Percentiles rank a stretch among this genome's conserved stretches.
Conservation (phyloP, 2,888 invertebrate species). For the Itoplectis maculator region DNA sequence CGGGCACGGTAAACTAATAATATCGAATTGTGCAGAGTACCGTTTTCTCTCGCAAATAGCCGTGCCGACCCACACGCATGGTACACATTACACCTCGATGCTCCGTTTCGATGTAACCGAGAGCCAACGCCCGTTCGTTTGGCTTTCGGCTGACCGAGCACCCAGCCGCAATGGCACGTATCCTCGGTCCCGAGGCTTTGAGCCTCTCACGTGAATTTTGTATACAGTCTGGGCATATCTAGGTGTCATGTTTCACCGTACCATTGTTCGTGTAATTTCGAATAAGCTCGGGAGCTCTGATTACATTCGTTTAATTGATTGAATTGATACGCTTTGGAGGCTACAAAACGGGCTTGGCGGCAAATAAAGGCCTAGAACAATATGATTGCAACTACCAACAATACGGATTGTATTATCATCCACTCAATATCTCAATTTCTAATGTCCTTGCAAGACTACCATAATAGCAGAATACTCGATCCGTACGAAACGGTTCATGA, state of each 20-base stretch:
- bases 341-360: not conserved
- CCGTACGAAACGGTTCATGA: not conserved
- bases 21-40: conserved; percentile 68
- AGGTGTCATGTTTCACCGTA: conserved; percentile 28
- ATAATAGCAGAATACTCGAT: not conserved
- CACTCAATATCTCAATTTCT: not conserved
- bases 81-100: conserved; percentile 40
- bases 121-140: conserved; percentile 51
- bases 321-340: conserved; percentile 20
- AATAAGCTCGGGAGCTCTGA: conserved; percentile 38
- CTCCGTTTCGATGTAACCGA: conserved; percentile 48
- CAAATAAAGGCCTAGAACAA: conserved; percentile 35
- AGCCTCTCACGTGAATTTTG: conserved; percentile 37
- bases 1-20: conserved; percentile 79
- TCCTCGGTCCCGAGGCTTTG: conserved; percentile 38
- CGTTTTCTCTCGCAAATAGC: conserved; percentile 21
- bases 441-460: not conserved
- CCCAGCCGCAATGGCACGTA: conserved; percentile 55
- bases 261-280: conserved; percentile 37
- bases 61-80: conserved; percentile 27
- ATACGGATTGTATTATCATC: not conserved
- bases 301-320: conserved; percentile 50
- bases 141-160: conserved; percentile 59
- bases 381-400: conserved; percentile 25
- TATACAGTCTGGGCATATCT: conserved; percentile 18